Percentiles rank a stretch among this genome's conserved stretches.
These are phyloP conservation scores for Lasioglossum figueresi DNA, from an alignment of 2,888 invertebrate species.

Conservation along the genomic window DNA sequence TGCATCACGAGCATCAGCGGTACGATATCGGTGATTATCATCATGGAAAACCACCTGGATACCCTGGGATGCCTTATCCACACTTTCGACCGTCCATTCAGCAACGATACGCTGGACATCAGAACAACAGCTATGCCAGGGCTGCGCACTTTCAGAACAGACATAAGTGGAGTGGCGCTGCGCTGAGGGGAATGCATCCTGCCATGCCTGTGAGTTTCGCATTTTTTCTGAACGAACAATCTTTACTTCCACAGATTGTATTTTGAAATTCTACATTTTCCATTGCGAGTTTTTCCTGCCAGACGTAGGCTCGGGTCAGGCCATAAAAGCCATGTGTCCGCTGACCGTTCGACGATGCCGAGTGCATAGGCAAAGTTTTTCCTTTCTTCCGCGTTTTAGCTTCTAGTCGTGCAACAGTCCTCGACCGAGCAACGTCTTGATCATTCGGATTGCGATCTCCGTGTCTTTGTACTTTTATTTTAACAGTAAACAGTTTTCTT, in stretches of 20 bases:
- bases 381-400: too few species aligned
- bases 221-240: background rate
- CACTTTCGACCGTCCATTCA: conserved; percentile 68
- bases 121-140: conserved; percentile 67
- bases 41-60: conserved; percentile 56
- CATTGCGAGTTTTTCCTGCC: too few species aligned
- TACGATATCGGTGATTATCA: conserved; percentile 61
- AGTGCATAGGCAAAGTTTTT: too few species aligned
- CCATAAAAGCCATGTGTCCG: too few species aligned
- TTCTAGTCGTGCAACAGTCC: too few species aligned
- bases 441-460: too few species aligned
- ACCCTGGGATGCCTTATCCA: conserved; percentile 61
- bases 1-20: conserved; percentile 62
- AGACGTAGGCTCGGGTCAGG: too few species aligned
- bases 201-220: conserved; percentile 73
- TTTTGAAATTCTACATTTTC: too few species aligned
- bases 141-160: conserved; percentile 65
- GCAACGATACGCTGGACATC: conserved; percentile 66
- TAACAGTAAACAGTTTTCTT: too few species aligned
- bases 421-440: too few species aligned
- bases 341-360: too few species aligned
- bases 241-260: background rate
- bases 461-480: too few species aligned
- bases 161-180: conserved; percentile 75
- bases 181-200: conserved; percentile 74